Evolutionary conservation across 1,140 invertebrate genomes (phyloP), one percentile per base, ranked within the genome.

Genomic region (Euborellia annulipes): DNA sequence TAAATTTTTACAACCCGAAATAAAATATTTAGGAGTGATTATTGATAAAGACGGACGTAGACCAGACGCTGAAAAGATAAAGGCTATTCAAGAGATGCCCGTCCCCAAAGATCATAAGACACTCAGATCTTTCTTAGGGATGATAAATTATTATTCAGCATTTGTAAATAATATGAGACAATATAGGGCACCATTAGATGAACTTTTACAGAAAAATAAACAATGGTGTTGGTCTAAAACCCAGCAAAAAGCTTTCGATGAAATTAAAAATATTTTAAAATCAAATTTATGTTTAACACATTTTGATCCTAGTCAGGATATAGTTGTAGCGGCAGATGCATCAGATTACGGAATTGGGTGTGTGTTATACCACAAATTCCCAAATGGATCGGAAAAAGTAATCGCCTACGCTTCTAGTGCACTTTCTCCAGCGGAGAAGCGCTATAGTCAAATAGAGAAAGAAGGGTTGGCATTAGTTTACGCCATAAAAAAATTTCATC

Each of bases 381-480:
- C 55, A 0, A 47, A 54, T 40, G 56, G 52, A 17, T 40, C 44
- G 2, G 61, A 67, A 49, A 41, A 45, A 46, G 61, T 63, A 19
- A 62, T 73, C 40, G 55, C 59, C 4, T 68, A 55, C 56, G 62
- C 58, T 9, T 71, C 68, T 8, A 50, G 62, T 37, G 57, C 59
- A 1, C 52, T 73, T 22, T 55, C 52, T 13, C 23, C 52, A 22
- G 52, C 64, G 3, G 63, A 73, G 51, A 50, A 57, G 51, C 69
- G 64, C 43, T 70, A 73, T 41, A 47, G 60, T 6, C 63, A 67
- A 48, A 64, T 70, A 18, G 66, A 77, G 23, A 69, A 63, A 51
- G 70, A 78, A 58, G 65, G 63, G 7, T 50, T 69, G n/a, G 61
- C 63, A 2, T 62, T 75, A 8, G 47, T 72, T 2, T 73, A 58